Percentiles rank a stretch among this genome's conserved stretches.
These are phyloP conservation scores for Napeogenes inachia DNA, from an alignment of 2,888 invertebrate species.

Conservation along the genomic window DNA sequence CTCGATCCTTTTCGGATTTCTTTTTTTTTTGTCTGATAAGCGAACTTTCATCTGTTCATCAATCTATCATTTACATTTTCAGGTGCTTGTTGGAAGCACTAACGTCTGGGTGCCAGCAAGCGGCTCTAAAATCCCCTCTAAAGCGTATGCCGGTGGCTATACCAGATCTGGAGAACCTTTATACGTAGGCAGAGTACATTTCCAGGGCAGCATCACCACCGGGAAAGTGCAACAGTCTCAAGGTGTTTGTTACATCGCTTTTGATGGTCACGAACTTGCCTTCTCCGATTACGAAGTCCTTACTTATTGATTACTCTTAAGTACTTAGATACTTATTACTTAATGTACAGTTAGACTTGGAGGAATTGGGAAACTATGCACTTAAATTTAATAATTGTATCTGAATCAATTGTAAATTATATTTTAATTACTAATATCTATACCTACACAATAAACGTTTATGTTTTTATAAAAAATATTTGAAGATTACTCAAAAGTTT, in stretches of 20 bases:
- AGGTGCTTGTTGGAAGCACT: slow-evolving; percentile 2
- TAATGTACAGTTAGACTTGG: too few species aligned
- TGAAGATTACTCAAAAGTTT: too few species aligned
- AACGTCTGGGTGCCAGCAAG: not conserved
- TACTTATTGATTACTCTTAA: not conserved
- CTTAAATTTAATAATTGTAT: too few species aligned
- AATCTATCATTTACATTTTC: not conserved
- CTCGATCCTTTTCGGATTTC: too few species aligned
- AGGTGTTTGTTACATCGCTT: not conserved
- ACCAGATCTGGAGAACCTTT: not conserved
- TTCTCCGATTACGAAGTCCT: not conserved
- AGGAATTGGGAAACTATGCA: too few species aligned
- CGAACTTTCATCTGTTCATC: not conserved
- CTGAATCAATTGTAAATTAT: too few species aligned
- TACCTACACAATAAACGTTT: too few species aligned
- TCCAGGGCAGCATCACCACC: not conserved
- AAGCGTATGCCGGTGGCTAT: not conserved
- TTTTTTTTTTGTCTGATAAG: too few species aligned
- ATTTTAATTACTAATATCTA: too few species aligned
- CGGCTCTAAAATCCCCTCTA: not conserved
- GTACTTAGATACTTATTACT: not conserved
- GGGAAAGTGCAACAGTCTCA: not conserved
- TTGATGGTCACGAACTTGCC: not conserved
- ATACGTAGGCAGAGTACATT: not conserved
- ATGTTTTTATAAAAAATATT: too few species aligned